These are phyloP conservation scores for Pardosa pseudoannulata DNA, from an alignment of 2,888 invertebrate genomes.

Conservation along the genomic window DNA sequence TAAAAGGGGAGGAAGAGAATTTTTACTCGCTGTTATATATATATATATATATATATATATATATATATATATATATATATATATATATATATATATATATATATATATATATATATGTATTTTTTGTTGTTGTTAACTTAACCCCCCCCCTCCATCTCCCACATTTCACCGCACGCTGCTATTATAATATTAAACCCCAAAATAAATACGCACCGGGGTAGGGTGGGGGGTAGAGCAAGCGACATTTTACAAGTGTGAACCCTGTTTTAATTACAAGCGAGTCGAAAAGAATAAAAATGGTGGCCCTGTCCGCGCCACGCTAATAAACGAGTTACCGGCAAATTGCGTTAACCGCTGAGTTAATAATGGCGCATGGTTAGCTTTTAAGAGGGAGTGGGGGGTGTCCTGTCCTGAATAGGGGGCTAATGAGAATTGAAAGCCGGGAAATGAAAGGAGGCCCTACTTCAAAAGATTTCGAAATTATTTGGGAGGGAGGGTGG, in stretches of 20 bases:
- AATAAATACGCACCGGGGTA: background rate
- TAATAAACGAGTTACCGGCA: slow-evolving; percentile 29
- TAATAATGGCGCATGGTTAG: slow-evolving; percentile 19
- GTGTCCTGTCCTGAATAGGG: background rate
- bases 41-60: too few relatives aligned
- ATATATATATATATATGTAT: too few relatives aligned
- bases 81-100: too few relatives aligned
- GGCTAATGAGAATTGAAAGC: background rate
- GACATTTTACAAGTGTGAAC: slow-evolving; percentile 19
- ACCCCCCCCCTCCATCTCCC: background rate
- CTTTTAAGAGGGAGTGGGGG: background rate
- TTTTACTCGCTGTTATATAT: too few relatives aligned
- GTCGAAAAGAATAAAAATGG: slow-evolving; percentile 22
- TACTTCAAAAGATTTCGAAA: background rate
- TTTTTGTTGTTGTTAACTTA: background rate
- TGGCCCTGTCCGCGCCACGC: background rate
- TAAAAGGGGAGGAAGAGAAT: background rate
- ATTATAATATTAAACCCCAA: background rate
- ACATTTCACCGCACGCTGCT: slow-evolving; percentile 1
- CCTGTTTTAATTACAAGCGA: slow-evolving; percentile 21
- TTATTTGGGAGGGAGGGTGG: background rate
- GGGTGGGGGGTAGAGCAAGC: too few relatives aligned
- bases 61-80: too few relatives aligned
- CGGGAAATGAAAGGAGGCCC: background rate
- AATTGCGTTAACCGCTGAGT: slow-evolving; percentile 29